Conservation (phyloP, 2,888 invertebrate species). For the Drosophila helvetica region DNA sequence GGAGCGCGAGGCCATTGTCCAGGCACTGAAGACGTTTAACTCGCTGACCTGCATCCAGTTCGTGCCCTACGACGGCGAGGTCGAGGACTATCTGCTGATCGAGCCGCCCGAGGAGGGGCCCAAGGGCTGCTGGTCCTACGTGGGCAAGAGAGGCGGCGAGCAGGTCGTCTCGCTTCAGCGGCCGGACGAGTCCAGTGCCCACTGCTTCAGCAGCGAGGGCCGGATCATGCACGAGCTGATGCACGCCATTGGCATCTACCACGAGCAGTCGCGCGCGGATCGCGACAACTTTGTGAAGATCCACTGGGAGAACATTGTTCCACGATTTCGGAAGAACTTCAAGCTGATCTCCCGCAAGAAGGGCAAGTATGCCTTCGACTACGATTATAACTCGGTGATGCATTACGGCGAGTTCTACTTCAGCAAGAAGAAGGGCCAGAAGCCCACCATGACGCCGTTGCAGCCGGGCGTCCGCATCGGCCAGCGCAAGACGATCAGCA, state of each 20-base stretch:
- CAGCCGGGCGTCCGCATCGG: constrained; percentile 86
- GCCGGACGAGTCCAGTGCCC: constrained; percentile 86
- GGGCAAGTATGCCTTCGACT: constrained; percentile 88
- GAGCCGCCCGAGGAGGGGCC: constrained; percentile 88
- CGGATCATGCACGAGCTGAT: constrained; percentile 92
- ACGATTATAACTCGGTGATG: constrained; percentile 92
- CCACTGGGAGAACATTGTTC: constrained; percentile 86
- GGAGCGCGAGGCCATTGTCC: constrained; percentile 86
- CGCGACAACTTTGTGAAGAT: constrained; percentile 87
- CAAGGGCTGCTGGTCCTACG: constrained; percentile 90
- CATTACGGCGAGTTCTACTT: constrained; percentile 90
- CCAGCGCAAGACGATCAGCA: constrained; percentile 87
- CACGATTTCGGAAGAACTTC: constrained; percentile 87
- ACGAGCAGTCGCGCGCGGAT: constrained; percentile 91
- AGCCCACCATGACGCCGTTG: constrained; percentile 87
- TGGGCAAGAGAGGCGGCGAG: constrained; percentile 89
- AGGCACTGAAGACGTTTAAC: constrained; percentile 86
- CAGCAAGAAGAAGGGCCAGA: constrained; percentile 86
- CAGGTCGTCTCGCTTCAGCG: constrained; percentile 89
- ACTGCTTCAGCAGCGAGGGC: constrained; percentile 88
- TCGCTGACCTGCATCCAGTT: constrained; percentile 88
- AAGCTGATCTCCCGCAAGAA: constrained; percentile 87
- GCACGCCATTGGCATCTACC: constrained; percentile 92
- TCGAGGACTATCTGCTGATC: constrained; percentile 87
- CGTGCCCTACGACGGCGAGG: constrained; percentile 87